These are phyloP conservation scores for Trachelus troglodyta DNA, from an alignment of 2,888 invertebrate species.

Conservation along the genomic window DNA sequence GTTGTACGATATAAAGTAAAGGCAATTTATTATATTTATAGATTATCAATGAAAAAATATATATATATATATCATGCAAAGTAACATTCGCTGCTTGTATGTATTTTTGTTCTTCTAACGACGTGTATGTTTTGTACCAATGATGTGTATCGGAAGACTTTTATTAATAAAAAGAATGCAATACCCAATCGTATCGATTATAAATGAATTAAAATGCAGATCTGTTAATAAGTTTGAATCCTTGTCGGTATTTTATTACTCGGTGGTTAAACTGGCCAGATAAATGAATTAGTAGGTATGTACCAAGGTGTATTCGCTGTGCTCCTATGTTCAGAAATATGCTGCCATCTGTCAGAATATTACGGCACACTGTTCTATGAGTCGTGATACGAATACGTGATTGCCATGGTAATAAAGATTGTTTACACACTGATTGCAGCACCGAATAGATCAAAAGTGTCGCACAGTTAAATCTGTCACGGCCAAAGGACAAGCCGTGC, in stretches of 20 bases:
- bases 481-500: not conserved
- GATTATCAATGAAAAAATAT: constrained; percentile 34
- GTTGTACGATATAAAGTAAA: constrained; percentile 32
- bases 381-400: not conserved
- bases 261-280: not conserved
- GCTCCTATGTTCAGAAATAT: not conserved
- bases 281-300: not conserved
- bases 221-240: not conserved
- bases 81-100: constrained; percentile 49
- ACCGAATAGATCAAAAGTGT: not conserved
- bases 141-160: constrained; percentile 49
- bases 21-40: constrained; percentile 43
- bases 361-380: not conserved
- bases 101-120: constrained; percentile 54
- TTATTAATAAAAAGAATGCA: constrained; percentile 55
- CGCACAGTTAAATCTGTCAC: not conserved
- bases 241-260: not conserved
- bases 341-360: not conserved
- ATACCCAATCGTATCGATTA: not conserved
- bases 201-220: not conserved
- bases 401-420: not conserved
- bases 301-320: not conserved
- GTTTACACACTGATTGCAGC: not conserved
- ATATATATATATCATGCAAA: constrained; percentile 34
- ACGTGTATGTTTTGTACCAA: constrained; percentile 60